Evolutionary conservation across 2,797 vertebrate species (phyloP).

Genomic region (Danio choprae): DNA sequence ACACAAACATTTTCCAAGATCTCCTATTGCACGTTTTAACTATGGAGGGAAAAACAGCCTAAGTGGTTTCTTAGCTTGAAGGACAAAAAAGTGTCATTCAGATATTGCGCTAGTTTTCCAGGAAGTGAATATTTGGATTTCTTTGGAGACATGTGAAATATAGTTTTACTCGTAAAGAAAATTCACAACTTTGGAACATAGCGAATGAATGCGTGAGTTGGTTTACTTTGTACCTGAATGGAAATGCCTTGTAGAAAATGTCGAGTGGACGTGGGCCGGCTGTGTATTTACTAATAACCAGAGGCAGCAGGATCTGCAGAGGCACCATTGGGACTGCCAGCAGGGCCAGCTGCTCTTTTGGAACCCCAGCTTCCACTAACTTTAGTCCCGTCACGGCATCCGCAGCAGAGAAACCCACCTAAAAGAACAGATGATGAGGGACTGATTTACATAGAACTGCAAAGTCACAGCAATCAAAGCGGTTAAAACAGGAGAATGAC

Average conservation of each 20-base stretch:
- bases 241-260: conserved; percentile 95
- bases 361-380: conserved; percentile 93
- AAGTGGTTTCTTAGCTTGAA: too few relatives aligned
- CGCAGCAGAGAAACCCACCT: conserved; percentile 97
- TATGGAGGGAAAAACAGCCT: too few relatives aligned
- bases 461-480: neutral
- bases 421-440: neutral
- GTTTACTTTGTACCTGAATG: conserved; percentile 84
- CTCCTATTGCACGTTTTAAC: too few relatives aligned
- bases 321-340: conserved; percentile 98
- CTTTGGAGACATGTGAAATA: too few relatives aligned
- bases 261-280: conserved; percentile 93
- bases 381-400: conserved; percentile 97
- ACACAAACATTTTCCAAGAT: too few relatives aligned
- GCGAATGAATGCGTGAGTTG: neutral
- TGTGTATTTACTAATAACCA: conserved; percentile 97
- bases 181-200: too few relatives aligned
- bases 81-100: too few relatives aligned
- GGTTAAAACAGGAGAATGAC: too few relatives aligned
- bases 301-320: conserved; percentile 91
- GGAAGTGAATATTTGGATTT: too few relatives aligned
- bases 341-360: conserved; percentile 94
- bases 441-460: neutral
- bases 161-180: too few relatives aligned
- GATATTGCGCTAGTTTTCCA: too few relatives aligned